Base-by-base conservation (phyloP, 2,113 vertebrate genomes). In the Excalfactoria chinensis region DNA sequence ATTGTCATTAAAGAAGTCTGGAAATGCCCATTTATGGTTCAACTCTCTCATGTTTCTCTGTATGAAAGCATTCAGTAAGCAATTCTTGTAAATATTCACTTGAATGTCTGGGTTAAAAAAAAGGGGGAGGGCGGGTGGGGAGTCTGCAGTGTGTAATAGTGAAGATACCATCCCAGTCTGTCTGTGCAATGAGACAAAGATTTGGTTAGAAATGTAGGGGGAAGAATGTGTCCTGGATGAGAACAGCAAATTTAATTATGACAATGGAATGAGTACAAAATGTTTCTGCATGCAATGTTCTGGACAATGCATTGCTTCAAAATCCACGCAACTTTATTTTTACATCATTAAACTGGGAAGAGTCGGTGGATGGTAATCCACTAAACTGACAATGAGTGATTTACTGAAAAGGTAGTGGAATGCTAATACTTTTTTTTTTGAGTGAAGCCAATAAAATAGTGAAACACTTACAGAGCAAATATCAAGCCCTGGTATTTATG, bases 241-340 rank as follows among this genome's bases (percentile, higher is more conserved):
- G 92, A 93, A 64, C 51, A 84, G 79, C 79, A 81, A 70, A 80
- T 84, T 93, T 95, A 96, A 96, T 96, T 94, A 93, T 66, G 86
- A 71, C 84, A 82, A 68, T 63, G 85, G 74, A 79, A 88, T 21
- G 93, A 80, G 77, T 74, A 81, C 56, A 69, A 22, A 89, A 35
- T 53, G 72, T 93, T 95, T 93, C 88, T 93, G 84, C 89, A 85
- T 0, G 34, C 69, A 41, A 48, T 53, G 69, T 40, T 89, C 86
- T 55, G 92, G 92, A 96, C 96, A 96, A 70, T 76, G 78, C 5
- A 0, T 23, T 32, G n/a, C 80, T 93, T 89, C 68, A 58, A 43
- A 77, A 51, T 32, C 16, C 5, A 1, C 22, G n/a, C n/a, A 35
- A 19, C 66, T 78, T 43, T 34, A 26, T 58, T 32, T 83, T 44